A percentile compares a stretch with the other conserved stretches of the same genome.
Evolutionary conservation across 2,888 invertebrate genomes (phyloP).

Genomic region (Lithophane leautieri): DNA sequence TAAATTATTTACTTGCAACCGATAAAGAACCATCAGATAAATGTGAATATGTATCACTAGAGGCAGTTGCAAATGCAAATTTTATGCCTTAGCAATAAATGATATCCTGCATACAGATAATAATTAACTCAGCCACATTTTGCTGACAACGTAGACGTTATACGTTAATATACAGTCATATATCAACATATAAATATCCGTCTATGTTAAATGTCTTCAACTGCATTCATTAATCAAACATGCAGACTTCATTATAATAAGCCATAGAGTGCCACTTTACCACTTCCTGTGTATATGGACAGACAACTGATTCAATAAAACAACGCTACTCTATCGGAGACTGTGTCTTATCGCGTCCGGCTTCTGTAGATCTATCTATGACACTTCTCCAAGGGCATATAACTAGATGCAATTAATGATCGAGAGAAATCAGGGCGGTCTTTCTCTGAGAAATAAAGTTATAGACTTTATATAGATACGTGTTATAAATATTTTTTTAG

Average conservation of each 20-base stretch:
- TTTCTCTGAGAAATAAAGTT: slow-evolving; percentile 3
- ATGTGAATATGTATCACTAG: slow-evolving; percentile 4
- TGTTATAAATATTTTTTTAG: not conserved
- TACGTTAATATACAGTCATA: too few species aligned
- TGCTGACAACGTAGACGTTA: slow-evolving; percentile 1
- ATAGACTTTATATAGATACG: not conserved
- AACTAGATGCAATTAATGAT: slow-evolving; percentile 4
- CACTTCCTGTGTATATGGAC: slow-evolving; percentile 4
- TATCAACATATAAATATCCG: slow-evolving; percentile 8
- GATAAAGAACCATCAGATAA: not conserved
- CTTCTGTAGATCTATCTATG: slow-evolving; percentile 22
- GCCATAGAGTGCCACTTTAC: not conserved
- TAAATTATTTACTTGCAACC: not conserved
- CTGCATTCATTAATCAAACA: slow-evolving; percentile 4
- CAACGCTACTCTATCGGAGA: not conserved
- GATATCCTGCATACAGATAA: slow-evolving; percentile 14
- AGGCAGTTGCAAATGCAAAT: slow-evolving; percentile 2
- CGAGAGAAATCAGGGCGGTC: not conserved
- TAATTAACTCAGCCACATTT: slow-evolving; percentile 15
- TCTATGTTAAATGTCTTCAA: slow-evolving; percentile 8
- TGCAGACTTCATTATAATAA: slow-evolving; percentile 10
- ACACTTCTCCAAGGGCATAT: not conserved
- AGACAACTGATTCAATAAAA: not conserved
- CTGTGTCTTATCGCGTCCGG: slow-evolving; percentile 28
- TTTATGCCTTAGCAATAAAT: slow-evolving; percentile 18